Base-by-base conservation (phyloP, 2,888 invertebrate genomes). In the Pandemis heparana region DNA sequence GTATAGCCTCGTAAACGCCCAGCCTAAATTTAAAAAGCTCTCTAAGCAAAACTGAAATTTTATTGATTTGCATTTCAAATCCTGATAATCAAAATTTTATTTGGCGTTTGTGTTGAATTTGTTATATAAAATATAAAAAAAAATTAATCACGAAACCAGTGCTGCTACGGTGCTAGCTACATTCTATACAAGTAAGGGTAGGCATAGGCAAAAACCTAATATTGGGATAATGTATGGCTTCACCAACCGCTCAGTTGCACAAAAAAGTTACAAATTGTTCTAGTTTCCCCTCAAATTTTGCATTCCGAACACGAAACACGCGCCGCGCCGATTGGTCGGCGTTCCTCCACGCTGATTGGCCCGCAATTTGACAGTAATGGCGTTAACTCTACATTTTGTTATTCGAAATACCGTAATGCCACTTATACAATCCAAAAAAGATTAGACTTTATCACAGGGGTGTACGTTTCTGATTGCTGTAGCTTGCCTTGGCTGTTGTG, bases 311-410 rank as follows among this genome's bases (percentile, higher is more conserved):
- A 92, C 92, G 92, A 85, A 82, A 82, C 79, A 80, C 80, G 80
- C 82, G 75, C 75, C 76, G 74, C 83, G 71, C 82, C 86, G 85
- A 94, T 94, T 94, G 94, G 94, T 88, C 82, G 85, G 85, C 79
- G 82, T 82, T 83, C 79, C 85, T 83, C 76, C 80, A 75, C 83
- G 82, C 87, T 88, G 92, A 94, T 94, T 94, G 94, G 94, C 94
- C 81, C 79, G 88, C 91, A 90, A 89, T 92, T 92, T 93, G 92
- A 93, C 92, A 94, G 89, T 92, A 93, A 94, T 94, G 94, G 94
- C 93, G 94, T 94, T 93, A 93, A 91, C 88, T 89, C 83, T 76
- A 84, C 79, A 69, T 71, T 32, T 71, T 63, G 68, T 75, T 60
- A 70, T 51, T 68, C 73, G 77, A 85, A 85, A 63, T 80, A 53